Conservation (phyloP, 2,888 invertebrate genomes). For the Synanthedon tipuliformis region DNA sequence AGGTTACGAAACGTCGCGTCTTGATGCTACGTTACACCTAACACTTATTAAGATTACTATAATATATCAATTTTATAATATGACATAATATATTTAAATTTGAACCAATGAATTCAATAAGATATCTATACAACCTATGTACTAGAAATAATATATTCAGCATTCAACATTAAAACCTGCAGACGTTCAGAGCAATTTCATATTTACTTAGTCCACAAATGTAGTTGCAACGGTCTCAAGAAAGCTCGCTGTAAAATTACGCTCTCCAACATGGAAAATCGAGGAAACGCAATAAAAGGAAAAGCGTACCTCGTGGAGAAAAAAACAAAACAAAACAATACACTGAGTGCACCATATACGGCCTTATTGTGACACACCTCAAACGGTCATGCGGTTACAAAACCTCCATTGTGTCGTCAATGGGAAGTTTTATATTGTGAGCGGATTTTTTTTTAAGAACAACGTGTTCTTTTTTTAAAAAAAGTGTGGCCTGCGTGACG, state of each 20-base stretch:
- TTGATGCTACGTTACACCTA: too few relatives aligned
- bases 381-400: conserved; percentile 40
- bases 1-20: too few relatives aligned
- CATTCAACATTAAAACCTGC: background rate
- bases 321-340: conserved; percentile 54
- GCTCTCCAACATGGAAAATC: conserved; percentile 26
- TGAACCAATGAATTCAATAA: too few relatives aligned
- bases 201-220: background rate
- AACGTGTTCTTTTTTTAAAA: conserved; percentile 42
- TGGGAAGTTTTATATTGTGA: conserved; percentile 57
- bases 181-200: conserved; percentile 1
- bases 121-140: too few relatives aligned
- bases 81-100: too few relatives aligned
- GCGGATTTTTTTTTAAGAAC: conserved; percentile 58
- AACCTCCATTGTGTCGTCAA: conserved; percentile 58
- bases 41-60: too few relatives aligned
- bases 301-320: conserved; percentile 23
- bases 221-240: conserved; percentile 20
- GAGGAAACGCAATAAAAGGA: conserved; percentile 25
- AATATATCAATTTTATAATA: too few relatives aligned
- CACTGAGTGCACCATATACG: conserved; percentile 55
- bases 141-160: background rate
- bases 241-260: conserved; percentile 20
- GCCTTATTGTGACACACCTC: conserved; percentile 43
- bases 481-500: conserved; percentile 38